Evolutionary conservation across 2,113 vertebrate genomes (phyloP).

Genomic region (Clinocottus analis): DNA sequence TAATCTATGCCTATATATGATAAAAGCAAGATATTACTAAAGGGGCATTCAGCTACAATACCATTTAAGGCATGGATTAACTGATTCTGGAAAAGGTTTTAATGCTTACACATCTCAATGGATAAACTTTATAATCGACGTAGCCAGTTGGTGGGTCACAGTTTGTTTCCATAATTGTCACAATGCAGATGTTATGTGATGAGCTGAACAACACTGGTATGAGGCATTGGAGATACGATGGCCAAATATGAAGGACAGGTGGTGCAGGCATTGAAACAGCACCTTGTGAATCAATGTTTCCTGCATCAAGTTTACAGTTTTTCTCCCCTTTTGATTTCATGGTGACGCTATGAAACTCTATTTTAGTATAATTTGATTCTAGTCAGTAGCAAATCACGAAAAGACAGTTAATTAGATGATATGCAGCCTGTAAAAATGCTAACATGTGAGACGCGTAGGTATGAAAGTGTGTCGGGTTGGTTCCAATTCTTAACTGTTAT

Average conservation of each 20-base stretch:
- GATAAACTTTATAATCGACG: slow-evolving; percentile 29
- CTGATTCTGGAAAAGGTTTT: slow-evolving; percentile 13
- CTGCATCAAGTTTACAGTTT: slow-evolving; percentile 71
- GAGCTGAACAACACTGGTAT: slow-evolving; percentile 16
- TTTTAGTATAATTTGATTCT: slow-evolving; percentile 38
- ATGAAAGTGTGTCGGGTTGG: slow-evolving; percentile 1
- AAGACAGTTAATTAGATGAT: slow-evolving; percentile 3
- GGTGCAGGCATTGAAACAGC: slow-evolving; percentile 52
- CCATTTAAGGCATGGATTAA: slow-evolving; percentile 8
- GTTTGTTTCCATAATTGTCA: slow-evolving; percentile 10
- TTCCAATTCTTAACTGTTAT: neutral
- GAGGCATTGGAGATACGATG: slow-evolving; percentile 31
- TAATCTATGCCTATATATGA: slow-evolving; percentile 18
- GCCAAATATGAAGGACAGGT: slow-evolving; percentile 67
- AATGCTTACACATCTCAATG: slow-evolving; percentile 45
- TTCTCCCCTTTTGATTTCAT: slow-evolving; percentile 34
- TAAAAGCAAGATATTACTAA: neutral
- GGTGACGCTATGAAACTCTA: slow-evolving; percentile 28
- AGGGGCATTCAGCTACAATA: neutral
- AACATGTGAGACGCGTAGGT: neutral
- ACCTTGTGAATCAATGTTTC: slow-evolving; percentile 53
- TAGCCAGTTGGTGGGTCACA: slow-evolving; percentile 15
- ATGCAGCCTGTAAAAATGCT: slow-evolving; percentile 36
- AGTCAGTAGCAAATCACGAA: slow-evolving; percentile 33
- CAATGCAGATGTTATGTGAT: slow-evolving; percentile 13